Conservation (phyloP, 2,888 invertebrate genomes). For the Odiellus spinosus region DNA sequence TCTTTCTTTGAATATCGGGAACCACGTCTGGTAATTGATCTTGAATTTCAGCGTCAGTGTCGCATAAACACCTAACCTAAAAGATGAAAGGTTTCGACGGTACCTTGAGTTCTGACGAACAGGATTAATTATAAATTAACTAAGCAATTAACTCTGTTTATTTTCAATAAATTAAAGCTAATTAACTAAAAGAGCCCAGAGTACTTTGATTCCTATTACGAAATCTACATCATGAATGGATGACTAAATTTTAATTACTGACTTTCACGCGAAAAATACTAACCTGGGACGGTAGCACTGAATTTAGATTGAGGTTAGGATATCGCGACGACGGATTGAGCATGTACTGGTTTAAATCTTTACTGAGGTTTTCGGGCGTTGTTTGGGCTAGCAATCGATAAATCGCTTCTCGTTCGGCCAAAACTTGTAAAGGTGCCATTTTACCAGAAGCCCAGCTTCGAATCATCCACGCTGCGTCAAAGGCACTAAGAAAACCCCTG, state of each 20-base stretch:
- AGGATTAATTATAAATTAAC: too few species aligned
- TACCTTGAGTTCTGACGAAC: too few species aligned
- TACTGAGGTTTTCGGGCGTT: constrained; percentile 84
- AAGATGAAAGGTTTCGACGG: too few species aligned
- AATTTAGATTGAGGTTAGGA: constrained; percentile 52
- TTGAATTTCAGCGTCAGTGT: constrained; percentile 42
- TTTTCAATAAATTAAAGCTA: too few species aligned
- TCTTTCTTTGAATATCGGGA: constrained; percentile 46
- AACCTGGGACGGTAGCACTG: constrained; percentile 32
- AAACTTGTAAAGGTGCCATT: constrained; percentile 58
- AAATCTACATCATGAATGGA: too few species aligned
- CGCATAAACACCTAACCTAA: constrained; percentile 39
- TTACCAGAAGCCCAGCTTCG: constrained; percentile 57
- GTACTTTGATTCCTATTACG: too few species aligned
- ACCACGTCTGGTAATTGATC: constrained; percentile 25
- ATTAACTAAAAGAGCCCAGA: too few species aligned
- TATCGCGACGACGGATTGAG: constrained; percentile 25
- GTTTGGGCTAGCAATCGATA: constrained; percentile 81
- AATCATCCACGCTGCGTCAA: constrained; percentile 93
- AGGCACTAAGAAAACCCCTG: constrained; percentile 82
- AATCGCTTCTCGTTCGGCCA: constrained; percentile 88
- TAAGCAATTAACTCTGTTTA: too few species aligned
- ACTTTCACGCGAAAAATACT: too few species aligned
- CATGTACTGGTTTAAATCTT: constrained; percentile 58
- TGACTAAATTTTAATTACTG: too few species aligned